Percentiles rank a stretch among this genome's conserved stretches.
These are phyloP conservation scores for Cebuella pygmaea DNA, from an alignment of 2,797 vertebrate genomes.

Conservation along the genomic window DNA sequence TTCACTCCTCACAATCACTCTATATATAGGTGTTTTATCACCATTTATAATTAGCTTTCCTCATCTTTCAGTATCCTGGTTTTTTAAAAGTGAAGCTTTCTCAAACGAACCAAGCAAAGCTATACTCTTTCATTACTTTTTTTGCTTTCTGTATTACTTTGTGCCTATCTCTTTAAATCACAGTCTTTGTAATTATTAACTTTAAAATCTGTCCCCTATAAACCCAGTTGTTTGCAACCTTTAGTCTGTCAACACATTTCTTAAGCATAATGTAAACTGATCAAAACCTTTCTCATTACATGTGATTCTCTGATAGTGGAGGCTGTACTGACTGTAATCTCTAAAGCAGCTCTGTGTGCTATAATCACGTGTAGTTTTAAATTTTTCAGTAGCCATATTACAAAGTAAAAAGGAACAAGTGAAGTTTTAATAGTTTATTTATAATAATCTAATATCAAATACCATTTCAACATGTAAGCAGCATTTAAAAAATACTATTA, in stretches of 20 bases:
- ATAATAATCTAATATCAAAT: not conserved
- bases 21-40: not conserved
- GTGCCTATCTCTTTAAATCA: conserved; percentile 39
- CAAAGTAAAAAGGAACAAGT: not conserved
- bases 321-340: not conserved
- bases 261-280: conserved; percentile 27
- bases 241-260: conserved; percentile 42
- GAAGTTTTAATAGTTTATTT: not conserved
- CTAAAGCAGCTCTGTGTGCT: not conserved
- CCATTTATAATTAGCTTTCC: not conserved
- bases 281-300: not conserved
- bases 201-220: not conserved
- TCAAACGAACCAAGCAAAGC: not conserved
- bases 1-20: not conserved
- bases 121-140: not conserved
- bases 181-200: not conserved
- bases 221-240: conserved; percentile 2
- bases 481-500: not conserved
- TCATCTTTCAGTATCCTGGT: not conserved
- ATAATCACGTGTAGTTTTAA: not conserved
- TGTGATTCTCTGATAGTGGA: not conserved
- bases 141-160: not conserved
- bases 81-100: not conserved
- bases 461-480: not conserved
- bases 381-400: not conserved